Evolutionary conservation across 2,113 vertebrate species (phyloP).

Genomic region (Salvelinus fontinalis): DNA sequence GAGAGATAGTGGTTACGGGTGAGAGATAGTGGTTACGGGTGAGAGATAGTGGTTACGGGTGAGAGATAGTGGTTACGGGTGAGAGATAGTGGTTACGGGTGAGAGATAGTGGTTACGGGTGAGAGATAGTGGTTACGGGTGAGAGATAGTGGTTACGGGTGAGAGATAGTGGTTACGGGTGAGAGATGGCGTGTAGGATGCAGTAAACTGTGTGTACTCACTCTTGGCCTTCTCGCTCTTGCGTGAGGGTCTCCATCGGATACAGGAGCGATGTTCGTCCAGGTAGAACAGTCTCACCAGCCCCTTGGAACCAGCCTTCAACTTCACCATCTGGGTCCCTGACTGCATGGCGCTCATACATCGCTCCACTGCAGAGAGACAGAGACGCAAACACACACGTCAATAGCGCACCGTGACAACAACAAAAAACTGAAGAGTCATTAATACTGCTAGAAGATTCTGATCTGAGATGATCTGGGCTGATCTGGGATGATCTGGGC

Average conservation of each 20-base stretch:
- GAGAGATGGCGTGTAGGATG: background rate
- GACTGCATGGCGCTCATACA: constrained; percentile 99
- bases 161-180: too few species aligned
- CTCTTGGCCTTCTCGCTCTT: constrained; percentile 98
- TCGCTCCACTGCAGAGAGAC: constrained; percentile 88
- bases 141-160: too few species aligned
- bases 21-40: too few species aligned
- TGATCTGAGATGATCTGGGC: background rate
- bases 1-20: too few species aligned
- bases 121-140: too few species aligned
- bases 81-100: too few species aligned
- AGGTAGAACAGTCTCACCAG: constrained; percentile 96
- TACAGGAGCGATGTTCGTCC: constrained; percentile 94
- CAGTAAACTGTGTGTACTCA: constrained; percentile 63
- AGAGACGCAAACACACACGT: constrained; percentile 4
- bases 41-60: too few species aligned
- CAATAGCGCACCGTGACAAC: too few species aligned
- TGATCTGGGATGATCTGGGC: too few species aligned
- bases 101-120: too few species aligned
- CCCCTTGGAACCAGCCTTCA: constrained; percentile 93
- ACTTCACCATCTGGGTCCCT: constrained; percentile 99
- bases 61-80: too few species aligned
- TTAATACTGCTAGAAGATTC: background rate
- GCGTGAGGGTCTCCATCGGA: constrained; percentile 94
- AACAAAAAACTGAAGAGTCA: background rate